A percentile compares a stretch with the other conserved stretches of the same genome.
phyloP scores from a whole-genome alignment of 2,113 vertebrate species.

The Elephantulus edwardii region DNA sequence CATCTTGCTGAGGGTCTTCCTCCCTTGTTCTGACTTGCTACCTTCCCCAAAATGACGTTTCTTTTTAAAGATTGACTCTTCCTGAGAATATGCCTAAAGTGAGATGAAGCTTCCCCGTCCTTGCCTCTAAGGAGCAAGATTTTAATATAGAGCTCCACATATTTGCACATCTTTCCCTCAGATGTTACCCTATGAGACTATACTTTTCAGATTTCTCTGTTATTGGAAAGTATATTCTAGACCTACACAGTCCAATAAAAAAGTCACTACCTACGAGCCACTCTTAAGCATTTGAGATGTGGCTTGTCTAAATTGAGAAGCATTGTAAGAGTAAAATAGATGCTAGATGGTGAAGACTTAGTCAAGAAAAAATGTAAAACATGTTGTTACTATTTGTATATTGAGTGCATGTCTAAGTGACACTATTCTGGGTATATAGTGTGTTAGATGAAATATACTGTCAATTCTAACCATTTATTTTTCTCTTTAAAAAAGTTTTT shows the following conservation, averaged over 20 bases:
- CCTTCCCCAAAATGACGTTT: too few species aligned
- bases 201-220: conserved; percentile 28
- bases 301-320: not conserved
- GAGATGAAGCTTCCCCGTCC: too few species aligned
- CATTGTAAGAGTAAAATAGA: not conserved
- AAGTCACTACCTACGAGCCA: not conserved
- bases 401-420: not conserved
- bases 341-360: not conserved
- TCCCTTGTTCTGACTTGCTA: too few species aligned
- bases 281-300: not conserved
- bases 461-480: not conserved
- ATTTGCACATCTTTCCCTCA: conserved; percentile 42
- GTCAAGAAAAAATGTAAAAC: not conserved
- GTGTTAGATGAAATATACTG: not conserved
- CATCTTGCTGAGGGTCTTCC: too few species aligned
- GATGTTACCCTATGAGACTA: not conserved
- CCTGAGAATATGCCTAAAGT: too few species aligned
- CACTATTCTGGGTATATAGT: not conserved
- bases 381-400: not conserved
- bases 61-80: too few species aligned
- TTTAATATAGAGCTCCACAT: not conserved
- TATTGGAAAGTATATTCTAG: not conserved
- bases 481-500: not conserved
- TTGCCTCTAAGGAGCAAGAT: too few species aligned
- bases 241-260: not conserved